Percentiles rank a stretch among this genome's conserved stretches.
These are phyloP conservation scores for Drosophila gaucha DNA, from an alignment of 2,888 invertebrate species.

Conservation along the genomic window DNA sequence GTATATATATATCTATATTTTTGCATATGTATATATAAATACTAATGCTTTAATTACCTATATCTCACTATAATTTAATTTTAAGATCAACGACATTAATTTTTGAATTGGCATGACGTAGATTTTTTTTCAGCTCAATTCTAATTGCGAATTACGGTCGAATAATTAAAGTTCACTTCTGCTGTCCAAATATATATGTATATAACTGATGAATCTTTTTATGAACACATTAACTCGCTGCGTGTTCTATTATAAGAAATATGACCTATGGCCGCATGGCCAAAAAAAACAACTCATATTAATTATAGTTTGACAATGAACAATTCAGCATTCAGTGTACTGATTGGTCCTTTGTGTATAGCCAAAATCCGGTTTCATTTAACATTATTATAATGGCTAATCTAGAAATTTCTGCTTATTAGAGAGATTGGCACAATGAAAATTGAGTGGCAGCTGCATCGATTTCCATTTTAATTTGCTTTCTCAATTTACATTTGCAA, in stretches of 20 bases:
- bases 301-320: slow-evolving; percentile 36
- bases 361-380: slow-evolving; percentile 18
- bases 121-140: slow-evolving; percentile 44
- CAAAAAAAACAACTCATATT: slow-evolving; percentile 36
- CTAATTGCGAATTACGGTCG: slow-evolving; percentile 12
- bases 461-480: slow-evolving; percentile 7
- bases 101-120: slow-evolving; percentile 65
- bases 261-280: slow-evolving; percentile 36
- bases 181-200: slow-evolving; percentile 16
- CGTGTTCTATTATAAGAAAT: slow-evolving; percentile 15
- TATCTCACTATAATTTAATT: slow-evolving; percentile 34
- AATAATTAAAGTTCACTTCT: slow-evolving; percentile 29
- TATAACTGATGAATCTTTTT: slow-evolving; percentile 30
- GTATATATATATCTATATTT: slow-evolving; percentile 21
- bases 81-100: slow-evolving; percentile 47
- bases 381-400: no score
- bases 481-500: slow-evolving; percentile 7
- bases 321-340: slow-evolving; percentile 9
- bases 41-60: slow-evolving; percentile 19
- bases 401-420: no score
- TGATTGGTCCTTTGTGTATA: slow-evolving; percentile 50
- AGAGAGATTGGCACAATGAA: slow-evolving; percentile 13
- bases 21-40: slow-evolving; percentile 19
- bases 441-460: slow-evolving; percentile 46
- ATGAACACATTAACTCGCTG: slow-evolving; percentile 9